Percentiles rank a stretch among this genome's conserved stretches.
Evolutionary conservation across 2,113 vertebrate species (phyloP).

Genomic region (Tragelaphus strepsiceros): DNA sequence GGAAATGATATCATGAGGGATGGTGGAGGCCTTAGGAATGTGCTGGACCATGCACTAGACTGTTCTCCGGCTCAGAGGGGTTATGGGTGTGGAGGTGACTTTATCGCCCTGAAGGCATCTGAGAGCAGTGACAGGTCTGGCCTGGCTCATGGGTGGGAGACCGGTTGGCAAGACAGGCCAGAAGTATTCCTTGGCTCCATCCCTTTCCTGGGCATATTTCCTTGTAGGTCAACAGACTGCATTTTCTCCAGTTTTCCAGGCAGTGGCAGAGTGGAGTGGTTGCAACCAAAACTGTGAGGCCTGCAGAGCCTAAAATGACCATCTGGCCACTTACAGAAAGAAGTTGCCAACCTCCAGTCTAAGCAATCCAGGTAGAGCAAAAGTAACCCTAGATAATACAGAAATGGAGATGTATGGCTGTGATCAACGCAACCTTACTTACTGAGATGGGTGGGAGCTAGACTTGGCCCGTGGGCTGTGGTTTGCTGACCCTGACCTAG

Average conservation of each 20-base stretch:
- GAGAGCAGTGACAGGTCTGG: not conserved
- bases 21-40: not conserved
- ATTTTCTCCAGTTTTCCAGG: not conserved
- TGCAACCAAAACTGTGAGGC: not conserved
- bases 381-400: not conserved
- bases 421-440: not conserved
- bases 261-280: not conserved
- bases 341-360: not conserved
- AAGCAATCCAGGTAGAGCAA: not conserved
- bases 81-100: not conserved
- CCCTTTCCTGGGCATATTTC: not conserved
- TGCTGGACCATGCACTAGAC: not conserved
- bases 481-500: not conserved
- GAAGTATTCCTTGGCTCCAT: not conserved
- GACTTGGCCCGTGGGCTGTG: not conserved
- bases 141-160: not conserved
- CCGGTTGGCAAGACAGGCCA: not conserved
- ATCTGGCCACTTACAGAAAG: not conserved
- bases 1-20: not conserved
- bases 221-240: not conserved
- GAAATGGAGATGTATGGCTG: not conserved
- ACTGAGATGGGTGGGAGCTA: not conserved
- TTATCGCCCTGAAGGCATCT: not conserved
- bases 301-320: not conserved
- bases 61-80: not conserved